A percentile compares a stretch with the other conserved stretches of the same genome.
phyloP scores from a whole-genome alignment of 2,888 invertebrate species.

The Timandra comae region DNA sequence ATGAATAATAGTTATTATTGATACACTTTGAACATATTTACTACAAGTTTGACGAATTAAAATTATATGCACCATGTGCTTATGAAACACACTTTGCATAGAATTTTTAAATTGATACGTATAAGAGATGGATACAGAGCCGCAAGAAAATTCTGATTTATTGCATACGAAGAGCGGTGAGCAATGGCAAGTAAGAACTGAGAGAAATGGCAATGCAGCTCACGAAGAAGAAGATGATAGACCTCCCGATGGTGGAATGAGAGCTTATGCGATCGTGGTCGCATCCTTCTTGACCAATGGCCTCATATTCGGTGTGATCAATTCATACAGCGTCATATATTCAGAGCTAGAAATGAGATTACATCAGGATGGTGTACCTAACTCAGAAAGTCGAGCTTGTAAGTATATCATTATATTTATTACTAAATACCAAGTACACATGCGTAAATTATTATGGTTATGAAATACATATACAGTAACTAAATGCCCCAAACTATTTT shows the following conservation, averaged over 20 bases:
- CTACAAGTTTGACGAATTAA: neutral
- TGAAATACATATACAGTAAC: too few relatives aligned
- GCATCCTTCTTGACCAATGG: constrained; percentile 94
- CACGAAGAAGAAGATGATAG: constrained; percentile 33
- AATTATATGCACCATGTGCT: constrained; percentile 23
- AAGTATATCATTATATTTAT: constrained; percentile 46
- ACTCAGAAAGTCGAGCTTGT: constrained; percentile 90
- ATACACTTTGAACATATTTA: too few relatives aligned
- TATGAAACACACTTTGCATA: constrained; percentile 20
- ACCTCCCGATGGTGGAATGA: constrained; percentile 85
- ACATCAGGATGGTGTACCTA: constrained; percentile 78
- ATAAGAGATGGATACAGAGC: constrained; percentile 41
- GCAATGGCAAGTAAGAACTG: too few relatives aligned
- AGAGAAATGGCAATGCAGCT: constrained; percentile 35
- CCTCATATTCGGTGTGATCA: constrained; percentile 92
- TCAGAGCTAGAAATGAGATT: constrained; percentile 81
- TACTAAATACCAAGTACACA: constrained; percentile 1
- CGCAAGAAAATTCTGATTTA: constrained; percentile 54
- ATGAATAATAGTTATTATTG: too few relatives aligned
- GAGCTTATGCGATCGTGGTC: constrained; percentile 88
- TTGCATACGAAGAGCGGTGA: constrained; percentile 30
- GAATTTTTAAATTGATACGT: constrained; percentile 22
- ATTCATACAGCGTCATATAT: constrained; percentile 90
- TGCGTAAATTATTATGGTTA: too few relatives aligned
- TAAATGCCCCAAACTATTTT: too few relatives aligned